Evolutionary conservation across 2,113 vertebrate genomes (phyloP).

Genomic region (Neolamprologus ventralis): DNA sequence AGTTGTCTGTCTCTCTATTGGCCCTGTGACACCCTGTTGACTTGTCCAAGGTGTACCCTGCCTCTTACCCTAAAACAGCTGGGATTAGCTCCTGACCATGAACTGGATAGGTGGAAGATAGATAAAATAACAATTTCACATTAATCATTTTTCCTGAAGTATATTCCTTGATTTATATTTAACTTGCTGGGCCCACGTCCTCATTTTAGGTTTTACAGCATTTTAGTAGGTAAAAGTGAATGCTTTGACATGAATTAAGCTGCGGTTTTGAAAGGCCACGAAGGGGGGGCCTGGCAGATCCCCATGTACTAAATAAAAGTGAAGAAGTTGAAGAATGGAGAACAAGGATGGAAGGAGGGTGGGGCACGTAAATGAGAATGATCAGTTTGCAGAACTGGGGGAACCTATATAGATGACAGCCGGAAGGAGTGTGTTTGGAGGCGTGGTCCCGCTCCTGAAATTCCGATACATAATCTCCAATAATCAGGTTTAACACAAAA

Average conservation of each 20-base stretch:
- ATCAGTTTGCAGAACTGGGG: background rate
- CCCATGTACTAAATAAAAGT: background rate
- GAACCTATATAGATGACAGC: background rate
- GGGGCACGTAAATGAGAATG: background rate
- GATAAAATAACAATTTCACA: background rate
- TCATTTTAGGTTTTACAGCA: too few species aligned
- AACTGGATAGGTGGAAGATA: background rate
- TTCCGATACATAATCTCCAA: background rate
- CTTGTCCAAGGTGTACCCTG: background rate
- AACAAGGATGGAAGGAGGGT: background rate
- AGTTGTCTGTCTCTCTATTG: background rate
- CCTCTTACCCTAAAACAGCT: background rate
- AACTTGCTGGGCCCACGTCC: rapidly evolving
- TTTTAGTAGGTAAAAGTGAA: too few species aligned
- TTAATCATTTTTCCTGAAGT: background rate
- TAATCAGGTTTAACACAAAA: background rate
- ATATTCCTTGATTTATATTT: background rate
- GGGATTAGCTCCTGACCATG: background rate
- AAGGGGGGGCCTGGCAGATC: background rate
- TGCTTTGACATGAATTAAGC: too few species aligned
- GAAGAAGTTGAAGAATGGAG: background rate
- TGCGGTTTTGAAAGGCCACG: background rate
- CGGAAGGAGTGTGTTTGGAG: background rate
- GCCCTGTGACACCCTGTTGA: background rate
- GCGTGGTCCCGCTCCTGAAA: background rate